Base-by-base conservation (phyloP, 2,113 vertebrate genomes). In the Scalopus aquaticus region DNA sequence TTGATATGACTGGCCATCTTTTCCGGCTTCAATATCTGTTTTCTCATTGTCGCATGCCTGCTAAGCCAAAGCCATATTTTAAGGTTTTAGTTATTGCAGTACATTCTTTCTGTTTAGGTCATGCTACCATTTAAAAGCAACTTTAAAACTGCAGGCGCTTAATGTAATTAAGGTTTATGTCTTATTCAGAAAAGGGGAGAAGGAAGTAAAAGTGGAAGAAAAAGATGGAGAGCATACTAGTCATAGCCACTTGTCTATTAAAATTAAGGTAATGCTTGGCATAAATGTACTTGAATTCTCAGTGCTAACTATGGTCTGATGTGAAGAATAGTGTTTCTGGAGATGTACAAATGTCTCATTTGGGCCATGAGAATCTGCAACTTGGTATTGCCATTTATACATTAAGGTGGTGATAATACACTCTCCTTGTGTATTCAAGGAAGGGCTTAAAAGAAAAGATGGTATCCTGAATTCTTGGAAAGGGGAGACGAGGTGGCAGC, bases 201-300 rank as follows among this genome's bases (percentile, higher is more conserved):
- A 15, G 24, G 37, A 49, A 74, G 39, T 20, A 20, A 49, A 28
- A 15, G n/a, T n/a, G n/a, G 13, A 51, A 26, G 9, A 30, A 22
- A 64, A 42, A 30, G 4, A 44, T 7, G 28, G 58, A 78, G 9
- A 30, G 60, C 16, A 77, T 22, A 73, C 35, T 88, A 69, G 32
- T 83, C 82, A 74, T 70, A 73, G 56, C 30, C 90, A 90, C 80
- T 90, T 95, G 9, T 72, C 78, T 92, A 74, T 46, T 89, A 44
- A 94, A 95, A 73, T 65, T 93, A 81, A 94, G 62, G 65, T 62
- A 83, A 73, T 49, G 39, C 22, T 83, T n/a, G 76, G n/a, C 73
- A 65, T 86, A 51, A 91, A 76, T 86, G 28, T 32, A 65, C 51
- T 46, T 73, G 76, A 74, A 58, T 87, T 72, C 32, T 82, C 81